Percentiles rank a stretch among this genome's conserved stretches.
Evolutionary conservation across 2,113 vertebrate species (phyloP).

Genomic region (Camelus bactrianus): DNA sequence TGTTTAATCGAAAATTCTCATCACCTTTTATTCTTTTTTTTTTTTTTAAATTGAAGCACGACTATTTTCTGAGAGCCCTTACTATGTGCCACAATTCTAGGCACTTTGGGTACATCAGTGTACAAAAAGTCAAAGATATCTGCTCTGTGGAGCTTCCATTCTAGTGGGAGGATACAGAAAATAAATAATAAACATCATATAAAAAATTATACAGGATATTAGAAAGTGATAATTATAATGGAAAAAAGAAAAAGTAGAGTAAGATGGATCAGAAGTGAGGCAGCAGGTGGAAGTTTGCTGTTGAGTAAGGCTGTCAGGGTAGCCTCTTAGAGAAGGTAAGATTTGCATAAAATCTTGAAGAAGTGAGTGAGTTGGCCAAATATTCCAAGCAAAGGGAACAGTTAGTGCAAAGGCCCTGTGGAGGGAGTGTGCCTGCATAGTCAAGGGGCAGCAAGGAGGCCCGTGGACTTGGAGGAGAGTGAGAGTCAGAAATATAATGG

Average conservation of each 20-base stretch:
- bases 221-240: neutral
- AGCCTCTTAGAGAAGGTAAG: neutral
- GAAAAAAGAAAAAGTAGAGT: neutral
- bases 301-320: neutral
- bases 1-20: too few relatives aligned
- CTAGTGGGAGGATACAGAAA: neutral
- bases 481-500: neutral
- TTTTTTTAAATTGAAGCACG: too few relatives aligned
- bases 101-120: neutral
- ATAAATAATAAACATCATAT: neutral
- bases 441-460: neutral
- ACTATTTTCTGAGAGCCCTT: neutral
- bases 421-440: neutral
- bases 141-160: neutral
- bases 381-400: neutral
- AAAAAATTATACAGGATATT: neutral
- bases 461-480: neutral
- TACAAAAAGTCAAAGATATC: neutral
- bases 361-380: neutral
- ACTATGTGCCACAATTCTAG: neutral
- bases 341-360: neutral
- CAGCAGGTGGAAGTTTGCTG: neutral
- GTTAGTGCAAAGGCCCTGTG: neutral
- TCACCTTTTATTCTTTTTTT: too few relatives aligned
- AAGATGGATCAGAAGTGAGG: neutral